Base-by-base conservation (phyloP, 2,888 invertebrate species). In the Galeopsomyia nigrocyanea region DNA sequence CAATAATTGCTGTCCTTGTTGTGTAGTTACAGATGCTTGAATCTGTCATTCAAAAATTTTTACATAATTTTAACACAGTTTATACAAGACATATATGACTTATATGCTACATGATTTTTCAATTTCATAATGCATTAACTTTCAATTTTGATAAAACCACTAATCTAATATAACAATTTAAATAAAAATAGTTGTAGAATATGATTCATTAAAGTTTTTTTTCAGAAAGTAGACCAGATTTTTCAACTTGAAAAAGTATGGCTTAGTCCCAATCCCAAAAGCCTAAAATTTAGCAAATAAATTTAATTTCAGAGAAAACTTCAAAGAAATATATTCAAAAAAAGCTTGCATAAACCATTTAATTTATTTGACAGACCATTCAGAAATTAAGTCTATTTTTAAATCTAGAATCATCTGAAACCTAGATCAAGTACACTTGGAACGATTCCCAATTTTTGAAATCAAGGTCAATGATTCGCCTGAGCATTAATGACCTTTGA, bases 1-100 rank as follows among this genome's bases (percentile, higher is more conserved):
- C 16, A 83, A 51, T 76, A 82, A 77, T 77, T 82, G 81, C 68
- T 84, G 83, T 60, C 79, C 79, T 17, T 84, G 82, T 58, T 85
- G 84, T 39, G 75, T 77, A 63, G 77, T 66, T 49, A 81, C 73
- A 0, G 80, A 80, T 31, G 78, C 68, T 77, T 82, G 81, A 65
- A 86, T 80, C 86, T 86, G 66, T 50, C n/a, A 39, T 7, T 61
- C 63, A 76, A 76, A 58, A 7, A 49, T 46, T 17, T 31, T 26
- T 47, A 46, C n/a, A n/a, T n/a, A 46, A 49, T 3, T 16, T 31
- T 47, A 16, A 61, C 26, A 69, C n/a, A 56, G 39, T 26, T 49
- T 65, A 26, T 26, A 26, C 5, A 5, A 26, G 5, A 26, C 26
- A 3, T 26, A 26, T 26, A 26, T 26, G 26, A 26, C 26, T n/a